Evolutionary conservation across 2,113 vertebrate species (phyloP).

Genomic region (Hassar affinis): DNA sequence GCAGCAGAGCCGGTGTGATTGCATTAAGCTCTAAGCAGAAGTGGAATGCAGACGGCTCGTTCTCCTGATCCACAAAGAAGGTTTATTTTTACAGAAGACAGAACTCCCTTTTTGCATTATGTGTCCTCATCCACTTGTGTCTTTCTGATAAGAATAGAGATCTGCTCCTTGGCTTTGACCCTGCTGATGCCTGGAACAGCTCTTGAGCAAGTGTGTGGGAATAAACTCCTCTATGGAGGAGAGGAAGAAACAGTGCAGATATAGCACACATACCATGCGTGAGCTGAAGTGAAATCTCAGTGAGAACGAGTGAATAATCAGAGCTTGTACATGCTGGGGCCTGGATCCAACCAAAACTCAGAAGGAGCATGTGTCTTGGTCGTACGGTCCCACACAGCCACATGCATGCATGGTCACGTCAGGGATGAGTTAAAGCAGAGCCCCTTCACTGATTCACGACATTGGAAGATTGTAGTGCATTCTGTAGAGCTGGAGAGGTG

Average conservation of each 20-base stretch:
- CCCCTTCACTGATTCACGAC: neutral
- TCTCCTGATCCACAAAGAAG: neutral
- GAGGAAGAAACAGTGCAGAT: conserved; percentile 8
- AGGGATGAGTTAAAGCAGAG: conserved; percentile 39
- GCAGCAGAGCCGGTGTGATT: neutral
- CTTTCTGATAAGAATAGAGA: neutral
- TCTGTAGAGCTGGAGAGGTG: neutral
- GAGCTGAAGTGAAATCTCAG: neutral
- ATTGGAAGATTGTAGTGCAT: neutral
- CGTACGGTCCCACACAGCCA: neutral
- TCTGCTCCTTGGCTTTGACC: neutral
- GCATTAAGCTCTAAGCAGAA: neutral
- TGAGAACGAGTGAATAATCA: neutral
- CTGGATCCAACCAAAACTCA: neutral
- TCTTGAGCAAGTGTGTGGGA: conserved; percentile 22
- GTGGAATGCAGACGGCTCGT: neutral
- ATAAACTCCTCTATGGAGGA: neutral
- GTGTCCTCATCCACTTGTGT: neutral
- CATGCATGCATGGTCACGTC: neutral
- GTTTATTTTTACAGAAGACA: neutral
- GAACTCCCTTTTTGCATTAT: neutral
- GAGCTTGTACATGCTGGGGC: neutral
- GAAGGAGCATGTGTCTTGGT: neutral
- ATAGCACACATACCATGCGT: neutral
- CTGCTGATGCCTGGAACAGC: neutral